Conservation (phyloP, 2,113 vertebrate genomes). For the Argyrosomus japonicus region DNA sequence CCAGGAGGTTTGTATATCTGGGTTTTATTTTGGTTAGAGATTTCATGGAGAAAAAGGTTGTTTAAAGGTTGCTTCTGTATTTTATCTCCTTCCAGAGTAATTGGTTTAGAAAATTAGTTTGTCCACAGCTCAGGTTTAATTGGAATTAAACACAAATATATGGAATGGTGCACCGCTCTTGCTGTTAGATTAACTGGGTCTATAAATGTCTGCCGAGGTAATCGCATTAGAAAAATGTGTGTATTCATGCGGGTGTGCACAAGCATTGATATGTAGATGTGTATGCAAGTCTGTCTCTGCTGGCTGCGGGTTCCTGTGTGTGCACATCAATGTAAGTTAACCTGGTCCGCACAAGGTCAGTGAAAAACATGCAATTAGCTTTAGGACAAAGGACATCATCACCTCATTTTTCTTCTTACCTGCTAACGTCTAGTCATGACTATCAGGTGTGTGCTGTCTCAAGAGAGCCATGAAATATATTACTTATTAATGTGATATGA, state of each 20-base stretch:
- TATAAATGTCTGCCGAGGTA: slow-evolving; percentile 71
- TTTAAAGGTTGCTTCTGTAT: slow-evolving; percentile 68
- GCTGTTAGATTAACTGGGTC: slow-evolving; percentile 77
- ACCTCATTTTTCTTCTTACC: slow-evolving; percentile 39
- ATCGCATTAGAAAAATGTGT: slow-evolving; percentile 64
- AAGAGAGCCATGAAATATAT: slow-evolving; percentile 56
- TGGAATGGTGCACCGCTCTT: slow-evolving; percentile 55
- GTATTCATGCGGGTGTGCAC: slow-evolving; percentile 22
- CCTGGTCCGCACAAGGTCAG: slow-evolving; percentile 42
- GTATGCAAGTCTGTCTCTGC: background rate
- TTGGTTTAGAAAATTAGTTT: slow-evolving; percentile 80
- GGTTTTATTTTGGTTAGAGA: slow-evolving; percentile 55
- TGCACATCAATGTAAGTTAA: slow-evolving; percentile 28
- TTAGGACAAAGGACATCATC: slow-evolving; percentile 23
- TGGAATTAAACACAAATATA: slow-evolving; percentile 77
- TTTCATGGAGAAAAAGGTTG: slow-evolving; percentile 53
- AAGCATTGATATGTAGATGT: slow-evolving; percentile 26
- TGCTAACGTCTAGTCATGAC: slow-evolving; percentile 39
- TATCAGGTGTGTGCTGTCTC: slow-evolving; percentile 39
- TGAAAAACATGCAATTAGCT: slow-evolving; percentile 52
- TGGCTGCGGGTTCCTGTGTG: slow-evolving; percentile 1
- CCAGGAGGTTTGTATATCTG: slow-evolving; percentile 46
- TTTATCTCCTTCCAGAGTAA: slow-evolving; percentile 73
- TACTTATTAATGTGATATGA: slow-evolving; percentile 65
- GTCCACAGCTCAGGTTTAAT: slow-evolving; percentile 75